A percentile compares a stretch with the other conserved stretches of the same genome.
Evolutionary conservation across 2,797 vertebrate genomes (phyloP).

Genomic region (Gallinago stenura): DNA sequence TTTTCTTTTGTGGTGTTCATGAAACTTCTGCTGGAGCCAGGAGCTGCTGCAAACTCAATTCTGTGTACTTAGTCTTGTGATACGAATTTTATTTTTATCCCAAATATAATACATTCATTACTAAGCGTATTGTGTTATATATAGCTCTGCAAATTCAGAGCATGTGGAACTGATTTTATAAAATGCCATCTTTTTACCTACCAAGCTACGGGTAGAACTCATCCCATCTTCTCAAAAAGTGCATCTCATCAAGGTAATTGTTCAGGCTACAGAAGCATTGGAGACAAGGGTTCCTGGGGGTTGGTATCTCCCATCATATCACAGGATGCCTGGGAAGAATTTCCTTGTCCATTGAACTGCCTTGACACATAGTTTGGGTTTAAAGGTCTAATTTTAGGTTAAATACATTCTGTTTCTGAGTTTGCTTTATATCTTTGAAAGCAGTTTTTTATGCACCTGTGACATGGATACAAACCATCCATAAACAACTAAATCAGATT

Average conservation of each 20-base stretch:
- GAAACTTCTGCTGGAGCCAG: background rate
- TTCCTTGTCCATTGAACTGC: background rate
- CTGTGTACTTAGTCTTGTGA: slow-evolving; percentile 24
- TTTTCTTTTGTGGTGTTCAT: background rate
- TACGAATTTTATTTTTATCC: slow-evolving; percentile 44
- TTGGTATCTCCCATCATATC: background rate
- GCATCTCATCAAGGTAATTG: background rate
- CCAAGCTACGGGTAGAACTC: background rate
- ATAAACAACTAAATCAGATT: background rate
- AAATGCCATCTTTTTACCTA: background rate
- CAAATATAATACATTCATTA: slow-evolving; percentile 35
- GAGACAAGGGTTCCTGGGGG: background rate
- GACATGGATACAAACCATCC: background rate
- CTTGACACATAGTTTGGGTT: background rate
- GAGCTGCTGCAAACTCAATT: slow-evolving; percentile 33
- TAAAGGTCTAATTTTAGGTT: background rate
- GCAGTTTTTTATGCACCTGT: background rate
- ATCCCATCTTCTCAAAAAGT: background rate
- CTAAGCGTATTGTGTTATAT: slow-evolving; percentile 35
- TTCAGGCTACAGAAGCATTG: background rate
- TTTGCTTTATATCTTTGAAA: background rate
- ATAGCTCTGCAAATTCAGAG: slow-evolving; percentile 42
- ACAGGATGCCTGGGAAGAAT: background rate
- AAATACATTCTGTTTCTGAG: background rate
- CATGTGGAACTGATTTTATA: background rate